These are phyloP conservation scores for Zeugodacus cucurbitae DNA, from an alignment of 1,140 invertebrate species.

Conservation along the genomic window DNA sequence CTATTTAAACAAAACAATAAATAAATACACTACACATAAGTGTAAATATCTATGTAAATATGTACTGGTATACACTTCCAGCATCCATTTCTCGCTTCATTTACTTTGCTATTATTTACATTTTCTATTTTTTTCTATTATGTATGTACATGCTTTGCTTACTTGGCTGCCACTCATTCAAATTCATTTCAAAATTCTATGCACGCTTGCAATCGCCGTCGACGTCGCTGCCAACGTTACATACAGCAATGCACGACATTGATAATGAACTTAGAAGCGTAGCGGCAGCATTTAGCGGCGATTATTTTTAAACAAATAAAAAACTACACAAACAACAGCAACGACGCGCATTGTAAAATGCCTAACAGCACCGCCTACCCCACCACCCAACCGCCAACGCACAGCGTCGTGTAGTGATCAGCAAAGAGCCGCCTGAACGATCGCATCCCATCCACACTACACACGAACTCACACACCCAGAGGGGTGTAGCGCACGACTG, in stretches of 20 bases:
- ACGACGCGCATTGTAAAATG: not conserved
- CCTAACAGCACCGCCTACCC: not conserved
- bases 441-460: not conserved
- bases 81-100: not conserved
- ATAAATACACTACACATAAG: not conserved
- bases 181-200: not conserved
- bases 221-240: too few relatives aligned
- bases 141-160: not conserved
- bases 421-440: not conserved
- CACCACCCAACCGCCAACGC: not conserved
- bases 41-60: not conserved
- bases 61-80: not conserved
- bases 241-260: constrained; percentile 27
- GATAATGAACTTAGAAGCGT: constrained; percentile 36
- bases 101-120: not conserved
- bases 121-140: too few relatives aligned
- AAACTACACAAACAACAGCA: not conserved
- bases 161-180: not conserved
- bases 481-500: not conserved
- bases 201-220: not conserved
- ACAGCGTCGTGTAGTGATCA: not conserved
- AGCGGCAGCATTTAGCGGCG: not conserved
- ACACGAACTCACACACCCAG: not conserved
- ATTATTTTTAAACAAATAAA: not conserved
- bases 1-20: not conserved